Evolutionary conservation across 2,888 invertebrate genomes (phyloP), one percentile per base, ranked within the genome.

Genomic region (Nineta flava): DNA sequence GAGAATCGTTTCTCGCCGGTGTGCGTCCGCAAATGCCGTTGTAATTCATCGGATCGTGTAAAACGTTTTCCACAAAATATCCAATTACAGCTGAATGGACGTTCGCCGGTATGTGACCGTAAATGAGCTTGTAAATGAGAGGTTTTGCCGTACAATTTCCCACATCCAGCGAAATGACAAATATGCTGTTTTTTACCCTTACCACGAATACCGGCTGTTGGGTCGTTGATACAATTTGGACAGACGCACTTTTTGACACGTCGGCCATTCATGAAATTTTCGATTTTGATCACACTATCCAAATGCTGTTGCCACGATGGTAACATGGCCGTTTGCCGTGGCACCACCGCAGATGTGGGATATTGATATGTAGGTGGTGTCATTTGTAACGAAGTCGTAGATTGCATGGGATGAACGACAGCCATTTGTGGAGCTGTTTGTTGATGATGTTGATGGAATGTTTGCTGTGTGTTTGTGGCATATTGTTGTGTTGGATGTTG

Each of bases 71-170:
- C 88, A 63, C 94, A 94, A 59, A 86, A 86, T 49, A 87, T 62
- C 88, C 88, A 90, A 62, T 81, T 81, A 67, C 94, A 94, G 1
- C 83, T 79, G 62, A 90, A 94, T 0, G 94, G 94, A 9, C 92
- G 72, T 62, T 94, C 94, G 0, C 92, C 92, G 0, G 87, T 88
- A 62, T 95, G 95, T 92, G 91, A 92, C 47, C 94, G 76, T 3
- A 92, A 72, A 64, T 92, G 92, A 0, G 92, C 92, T 67, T 92
- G 92, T 53, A 96, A 67, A 62, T 96, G 95, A 0, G 93, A 93
- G 0, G 93, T 92, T 67, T 94, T 94, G 12, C 88, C 90, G 66
- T 95, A 96, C 13, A 90, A 82, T 60, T 86, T 83, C 52, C 79
- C 81, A 63, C 94, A 95, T 42, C 88, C 90, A 1, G 86, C 83